Conservation (phyloP, 1,140 invertebrate genomes). For the Ceratosolen solmsi region DNA sequence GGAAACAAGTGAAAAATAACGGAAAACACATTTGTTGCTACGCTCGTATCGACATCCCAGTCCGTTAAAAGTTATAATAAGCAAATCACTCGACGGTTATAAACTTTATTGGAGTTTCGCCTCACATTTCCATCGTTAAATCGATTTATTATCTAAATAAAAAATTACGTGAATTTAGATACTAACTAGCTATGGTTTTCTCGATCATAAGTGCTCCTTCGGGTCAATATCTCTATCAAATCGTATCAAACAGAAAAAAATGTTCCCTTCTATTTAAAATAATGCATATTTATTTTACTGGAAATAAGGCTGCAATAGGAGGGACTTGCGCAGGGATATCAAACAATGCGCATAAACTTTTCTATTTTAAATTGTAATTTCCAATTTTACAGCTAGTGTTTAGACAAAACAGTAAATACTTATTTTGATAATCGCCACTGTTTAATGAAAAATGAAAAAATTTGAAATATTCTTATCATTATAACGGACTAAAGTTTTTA, state of each 20-base stretch:
- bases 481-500: too few species aligned
- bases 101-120: conserved; percentile 21
- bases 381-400: too few species aligned
- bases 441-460: too few species aligned
- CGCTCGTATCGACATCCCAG: neutral
- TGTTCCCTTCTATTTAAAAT: too few species aligned
- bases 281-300: too few species aligned
- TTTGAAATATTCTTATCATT: too few species aligned
- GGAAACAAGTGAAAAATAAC: neutral
- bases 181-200: neutral
- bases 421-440: too few species aligned
- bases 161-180: conserved; percentile 9
- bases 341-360: too few species aligned
- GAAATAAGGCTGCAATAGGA: too few species aligned
- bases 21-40: neutral
- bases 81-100: conserved; percentile 22
- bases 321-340: too few species aligned
- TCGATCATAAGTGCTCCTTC: neutral
- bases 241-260: neutral
- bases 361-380: too few species aligned
- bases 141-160: conserved; percentile 7
- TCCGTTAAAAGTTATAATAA: conserved; percentile 19
- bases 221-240: conserved; percentile 8
- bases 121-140: conserved; percentile 15
- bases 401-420: too few species aligned